These are phyloP conservation scores for Phrynocephalus versicolor DNA, from an alignment of 2,113 vertebrate genomes.

Conservation along the genomic window DNA sequence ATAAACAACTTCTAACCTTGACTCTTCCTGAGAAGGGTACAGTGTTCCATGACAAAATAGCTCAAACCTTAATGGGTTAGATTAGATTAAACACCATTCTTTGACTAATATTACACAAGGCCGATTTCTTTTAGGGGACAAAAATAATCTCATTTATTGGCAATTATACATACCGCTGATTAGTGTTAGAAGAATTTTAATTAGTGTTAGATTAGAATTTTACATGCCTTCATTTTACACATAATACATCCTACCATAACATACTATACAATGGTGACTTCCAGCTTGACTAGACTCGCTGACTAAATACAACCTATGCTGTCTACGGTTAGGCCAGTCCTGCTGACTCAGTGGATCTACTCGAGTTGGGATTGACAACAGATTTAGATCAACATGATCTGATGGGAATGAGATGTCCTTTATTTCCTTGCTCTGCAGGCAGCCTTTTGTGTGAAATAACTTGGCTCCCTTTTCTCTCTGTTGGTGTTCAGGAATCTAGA, in stretches of 20 bases:
- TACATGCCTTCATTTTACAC: not conserved
- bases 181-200: not conserved
- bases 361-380: too few relatives aligned
- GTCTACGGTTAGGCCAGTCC: too few relatives aligned
- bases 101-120: not conserved
- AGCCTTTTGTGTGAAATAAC: not conserved
- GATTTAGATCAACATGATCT: too few relatives aligned
- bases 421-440: not conserved
- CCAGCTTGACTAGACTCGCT: too few relatives aligned
- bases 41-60: not conserved
- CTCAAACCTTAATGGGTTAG: not conserved
- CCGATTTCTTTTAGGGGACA: not conserved
- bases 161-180: not conserved
- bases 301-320: too few relatives aligned
- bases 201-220: not conserved
- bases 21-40: not conserved
- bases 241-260: not conserved
- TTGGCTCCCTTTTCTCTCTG: not conserved
- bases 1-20: slow-evolving; percentile 11
- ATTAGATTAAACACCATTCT: not conserved
- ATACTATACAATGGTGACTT: not conserved
- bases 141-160: not conserved
- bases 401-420: not conserved
- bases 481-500: not conserved
- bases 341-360: too few relatives aligned